A percentile compares a stretch with the other conserved stretches of the same genome.
Conservation (phyloP, 2,113 vertebrate species). For the Smithornis capensis region DNA sequence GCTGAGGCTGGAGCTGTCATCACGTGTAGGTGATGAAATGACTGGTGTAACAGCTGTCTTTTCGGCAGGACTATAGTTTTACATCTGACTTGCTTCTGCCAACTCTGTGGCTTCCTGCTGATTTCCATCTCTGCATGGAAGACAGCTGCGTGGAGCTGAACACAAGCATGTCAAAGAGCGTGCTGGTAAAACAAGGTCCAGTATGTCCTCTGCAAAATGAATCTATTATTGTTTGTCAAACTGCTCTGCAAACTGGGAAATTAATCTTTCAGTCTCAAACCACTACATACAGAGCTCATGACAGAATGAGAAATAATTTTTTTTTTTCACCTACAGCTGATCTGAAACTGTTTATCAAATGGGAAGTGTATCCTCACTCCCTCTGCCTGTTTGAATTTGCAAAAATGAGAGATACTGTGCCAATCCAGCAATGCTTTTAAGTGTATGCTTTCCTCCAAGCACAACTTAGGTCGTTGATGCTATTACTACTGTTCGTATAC, state of each 20-base stretch:
- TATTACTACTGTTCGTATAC: not conserved
- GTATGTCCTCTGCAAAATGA: not conserved
- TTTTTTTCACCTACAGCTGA: not conserved
- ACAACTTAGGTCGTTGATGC: not conserved
- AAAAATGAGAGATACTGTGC: not conserved
- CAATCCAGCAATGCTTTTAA: not conserved
- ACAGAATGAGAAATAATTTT: not conserved
- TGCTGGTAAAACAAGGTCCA: not conserved
- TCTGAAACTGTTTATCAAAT: not conserved
- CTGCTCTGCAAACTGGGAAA: not conserved
- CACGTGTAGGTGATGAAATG: conserved; percentile 8
- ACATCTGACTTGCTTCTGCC: not conserved
- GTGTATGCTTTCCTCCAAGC: not conserved
- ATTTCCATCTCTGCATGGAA: not conserved
- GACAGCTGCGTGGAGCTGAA: conserved; percentile 19
- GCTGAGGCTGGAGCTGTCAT: conserved; percentile 3
- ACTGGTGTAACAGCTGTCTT: conserved; percentile 43
- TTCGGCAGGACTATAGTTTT: not conserved
- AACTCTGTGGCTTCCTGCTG: conserved; percentile 17
- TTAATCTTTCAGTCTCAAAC: not conserved
- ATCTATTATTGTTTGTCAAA: not conserved
- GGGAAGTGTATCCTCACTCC: not conserved
- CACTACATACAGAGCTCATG: not conserved
- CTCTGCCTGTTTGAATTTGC: not conserved
- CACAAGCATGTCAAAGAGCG: not conserved